Evolutionary conservation across 2,888 invertebrate genomes (phyloP).

Genomic region (Germaria angustata): DNA sequence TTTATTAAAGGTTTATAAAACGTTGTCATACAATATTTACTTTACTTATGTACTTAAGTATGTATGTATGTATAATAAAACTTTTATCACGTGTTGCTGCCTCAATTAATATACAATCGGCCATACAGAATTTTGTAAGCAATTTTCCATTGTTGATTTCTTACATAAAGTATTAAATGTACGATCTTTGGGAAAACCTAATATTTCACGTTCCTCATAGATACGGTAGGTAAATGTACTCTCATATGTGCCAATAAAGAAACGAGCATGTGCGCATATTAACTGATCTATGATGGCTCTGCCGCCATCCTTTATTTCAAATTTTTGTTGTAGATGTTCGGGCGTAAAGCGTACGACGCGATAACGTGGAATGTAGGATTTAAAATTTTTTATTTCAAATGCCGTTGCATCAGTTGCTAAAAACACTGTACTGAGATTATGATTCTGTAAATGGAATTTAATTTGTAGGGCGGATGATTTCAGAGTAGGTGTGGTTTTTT

Average conservation of each 20-base stretch:
- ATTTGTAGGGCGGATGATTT: conserved; percentile 89
- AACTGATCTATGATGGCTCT: conserved; percentile 97
- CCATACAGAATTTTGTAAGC: conserved; percentile 90
- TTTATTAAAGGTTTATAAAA: not conserved
- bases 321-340: conserved; percentile 74
- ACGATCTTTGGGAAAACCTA: conserved; percentile 88
- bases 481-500: conserved; percentile 89
- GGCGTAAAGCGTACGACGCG: conserved; percentile 74
- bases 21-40: too few species aligned
- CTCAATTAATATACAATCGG: conserved; percentile 81
- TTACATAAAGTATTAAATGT: conserved; percentile 90
- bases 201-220: conserved; percentile 97
- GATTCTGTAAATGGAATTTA: conserved; percentile 81
- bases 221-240: conserved; percentile 98
- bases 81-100: too few species aligned
- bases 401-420: conserved; percentile 91
- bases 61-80: too few species aligned
- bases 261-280: conserved; percentile 92
- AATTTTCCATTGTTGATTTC: conserved; percentile 82
- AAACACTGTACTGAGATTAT: conserved; percentile 85
- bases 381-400: conserved; percentile 78
- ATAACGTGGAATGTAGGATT: conserved; percentile 74
- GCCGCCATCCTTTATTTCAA: conserved; percentile 86
- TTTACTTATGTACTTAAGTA: too few species aligned
- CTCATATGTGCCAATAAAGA: conserved; percentile 94